Percentiles rank a stretch among this genome's conserved stretches.
Evolutionary conservation across 2,113 vertebrate genomes (phyloP).

Genomic region (Potamarius usumacintae): DNA sequence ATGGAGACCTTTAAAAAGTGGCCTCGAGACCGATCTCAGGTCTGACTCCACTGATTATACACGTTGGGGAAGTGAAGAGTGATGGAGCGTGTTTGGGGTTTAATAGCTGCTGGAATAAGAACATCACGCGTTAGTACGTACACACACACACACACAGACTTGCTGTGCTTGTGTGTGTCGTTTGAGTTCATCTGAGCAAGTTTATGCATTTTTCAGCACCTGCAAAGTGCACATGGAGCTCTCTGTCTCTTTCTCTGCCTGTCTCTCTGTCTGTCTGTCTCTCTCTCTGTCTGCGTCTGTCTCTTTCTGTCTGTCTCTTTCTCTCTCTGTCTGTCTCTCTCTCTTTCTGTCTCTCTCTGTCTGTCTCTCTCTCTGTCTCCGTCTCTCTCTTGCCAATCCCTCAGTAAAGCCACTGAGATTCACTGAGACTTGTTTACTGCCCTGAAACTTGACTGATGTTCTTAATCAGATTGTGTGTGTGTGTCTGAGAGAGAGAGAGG

Average conservation of each 20-base stretch:
- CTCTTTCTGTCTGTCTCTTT: not conserved
- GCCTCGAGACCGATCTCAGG: too few species aligned
- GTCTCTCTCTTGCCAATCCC: not conserved
- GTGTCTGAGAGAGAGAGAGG: too few species aligned
- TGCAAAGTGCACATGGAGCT: not conserved
- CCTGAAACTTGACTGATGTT: not conserved
- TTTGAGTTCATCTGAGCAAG: constrained; percentile 14
- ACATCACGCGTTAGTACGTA: not conserved
- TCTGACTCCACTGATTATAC: too few species aligned
- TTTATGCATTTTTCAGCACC: constrained; percentile 45
- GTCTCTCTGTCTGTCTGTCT: not conserved
- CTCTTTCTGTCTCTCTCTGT: too few species aligned
- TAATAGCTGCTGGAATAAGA: not conserved
- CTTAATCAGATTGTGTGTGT: not conserved
- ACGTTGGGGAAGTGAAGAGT: not conserved
- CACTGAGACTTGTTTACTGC: not conserved
- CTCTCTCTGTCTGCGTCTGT: not conserved
- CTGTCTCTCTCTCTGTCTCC: not conserved
- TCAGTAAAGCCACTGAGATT: not conserved
- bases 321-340: not conserved
- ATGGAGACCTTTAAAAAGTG: too few species aligned
- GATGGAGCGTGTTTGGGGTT: not conserved
- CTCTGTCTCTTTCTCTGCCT: not conserved
- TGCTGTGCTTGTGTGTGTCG: constrained; percentile 22
- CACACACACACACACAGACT: constrained; percentile 23